A percentile compares a stretch with the other conserved stretches of the same genome.
phyloP scores from a whole-genome alignment of 2,888 invertebrate species.

The Ormyrus labotus region DNA sequence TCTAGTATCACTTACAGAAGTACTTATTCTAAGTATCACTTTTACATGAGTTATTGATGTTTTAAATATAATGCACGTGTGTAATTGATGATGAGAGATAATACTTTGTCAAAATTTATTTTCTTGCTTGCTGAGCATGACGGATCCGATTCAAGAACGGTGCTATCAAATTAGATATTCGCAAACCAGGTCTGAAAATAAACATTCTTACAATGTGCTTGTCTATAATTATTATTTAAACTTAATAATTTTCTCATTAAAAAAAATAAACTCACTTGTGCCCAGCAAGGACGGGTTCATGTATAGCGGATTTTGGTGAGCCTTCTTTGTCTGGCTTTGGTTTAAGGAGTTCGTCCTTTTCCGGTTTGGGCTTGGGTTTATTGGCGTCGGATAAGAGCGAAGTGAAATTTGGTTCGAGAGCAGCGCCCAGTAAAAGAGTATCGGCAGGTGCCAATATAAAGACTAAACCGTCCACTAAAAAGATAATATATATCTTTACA shows the following conservation, averaged over 20 bases:
- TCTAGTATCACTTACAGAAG: slow-evolving; percentile 45
- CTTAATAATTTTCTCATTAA: background rate
- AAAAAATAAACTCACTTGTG: slow-evolving; percentile 37
- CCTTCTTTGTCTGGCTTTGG: slow-evolving; percentile 23
- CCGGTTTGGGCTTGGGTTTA: slow-evolving; percentile 46
- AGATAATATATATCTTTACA: background rate
- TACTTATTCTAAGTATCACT: slow-evolving; percentile 40
- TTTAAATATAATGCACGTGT: slow-evolving; percentile 26
- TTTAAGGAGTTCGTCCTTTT: slow-evolving; percentile 4
- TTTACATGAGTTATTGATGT: slow-evolving; percentile 16
- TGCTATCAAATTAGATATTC: slow-evolving; percentile 77
- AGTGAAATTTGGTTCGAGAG: slow-evolving; percentile 69
- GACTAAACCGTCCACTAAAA: slow-evolving; percentile 81
- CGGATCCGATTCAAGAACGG: slow-evolving; percentile 71
- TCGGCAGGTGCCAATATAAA: slow-evolving; percentile 82
- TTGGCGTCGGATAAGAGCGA: slow-evolving; percentile 50
- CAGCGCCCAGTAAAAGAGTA: slow-evolving; percentile 78
- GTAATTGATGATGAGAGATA: slow-evolving; percentile 25
- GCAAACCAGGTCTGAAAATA: slow-evolving; percentile 77
- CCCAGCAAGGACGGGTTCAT: background rate
- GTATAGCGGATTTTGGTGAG: slow-evolving; percentile 10
- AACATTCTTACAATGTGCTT: slow-evolving; percentile 37
- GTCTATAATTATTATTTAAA: background rate
- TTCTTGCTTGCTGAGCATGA: slow-evolving; percentile 24
- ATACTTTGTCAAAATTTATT: background rate